phyloP scores from a whole-genome alignment of 2,113 vertebrate genomes.

The Manacus vitellinus region DNA sequence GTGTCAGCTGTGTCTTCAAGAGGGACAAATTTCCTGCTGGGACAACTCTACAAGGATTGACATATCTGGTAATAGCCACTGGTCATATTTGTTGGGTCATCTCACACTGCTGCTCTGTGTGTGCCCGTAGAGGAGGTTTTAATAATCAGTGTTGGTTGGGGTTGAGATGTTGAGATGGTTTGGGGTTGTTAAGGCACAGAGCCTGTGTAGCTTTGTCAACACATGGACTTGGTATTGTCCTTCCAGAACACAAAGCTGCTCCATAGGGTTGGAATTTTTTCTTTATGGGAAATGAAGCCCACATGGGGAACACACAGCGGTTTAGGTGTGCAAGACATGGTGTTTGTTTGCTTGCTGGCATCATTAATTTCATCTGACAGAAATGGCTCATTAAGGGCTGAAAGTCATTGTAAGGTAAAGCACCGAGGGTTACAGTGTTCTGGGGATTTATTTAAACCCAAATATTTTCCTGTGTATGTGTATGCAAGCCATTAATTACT shows the following conservation, averaged over 20 bases:
- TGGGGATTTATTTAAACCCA: slow-evolving; percentile 1
- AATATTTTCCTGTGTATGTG: slow-evolving; percentile 15
- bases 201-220: neutral
- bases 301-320: fast-evolving
- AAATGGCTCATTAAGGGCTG: neutral
- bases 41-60: neutral
- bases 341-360: neutral
- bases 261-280: neutral
- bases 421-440: neutral
- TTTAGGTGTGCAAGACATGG: neutral
- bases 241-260: neutral
- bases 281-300: neutral
- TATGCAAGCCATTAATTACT: neutral
- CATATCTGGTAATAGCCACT: neutral
- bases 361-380: neutral
- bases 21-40: neutral
- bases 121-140: neutral
- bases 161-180: neutral
- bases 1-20: neutral
- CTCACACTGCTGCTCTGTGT: neutral
- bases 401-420: neutral
- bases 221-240: neutral
- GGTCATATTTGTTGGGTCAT: neutral
- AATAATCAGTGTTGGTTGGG: neutral
- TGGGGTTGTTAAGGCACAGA: neutral